Evolutionary conservation across 2,113 vertebrate genomes (phyloP), one percentile per base, ranked within the genome.

Genomic region (Rhinolophus ferrumequinum): DNA sequence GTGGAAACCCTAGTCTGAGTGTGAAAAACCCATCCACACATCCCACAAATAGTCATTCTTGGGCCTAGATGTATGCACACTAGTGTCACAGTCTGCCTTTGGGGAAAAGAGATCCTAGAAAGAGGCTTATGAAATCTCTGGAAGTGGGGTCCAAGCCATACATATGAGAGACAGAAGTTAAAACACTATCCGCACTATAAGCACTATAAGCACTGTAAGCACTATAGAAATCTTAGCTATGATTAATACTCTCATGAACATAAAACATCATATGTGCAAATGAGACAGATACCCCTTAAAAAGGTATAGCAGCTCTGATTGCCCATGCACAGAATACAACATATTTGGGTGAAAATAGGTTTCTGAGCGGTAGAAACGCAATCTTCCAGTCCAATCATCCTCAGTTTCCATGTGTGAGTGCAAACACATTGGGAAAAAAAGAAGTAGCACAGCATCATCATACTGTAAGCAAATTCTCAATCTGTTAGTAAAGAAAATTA

Each of bases 381-480:
- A 0, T 95, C 44, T 83, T 96, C 67, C 62, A 93, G 19, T 92
- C 92, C 52, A 96, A 82, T 88, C 60, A 56, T 88, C 87, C 58
- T 93, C 95, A 80, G 50, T 94, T 98, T 90, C 83, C 70, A 95
- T 11, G 67, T 52, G 62, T 86, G 69, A 89, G 94, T 96, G 93
- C 73, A 95, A 96, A 97, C 60, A 96, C 60, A 85, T 11, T 90
- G n/a, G 26, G 72, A 30, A 41, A 84, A 90, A 90, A 95, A 73
- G 21, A 95, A 97, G 62, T 64, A 91, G 73, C 56, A 87, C 56
- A 58, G 8, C 19, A 38, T 96, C 19, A n/a, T 96, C 38, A 88
- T 79, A 35, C 80, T 96, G 41, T 38, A 12, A 0, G 44, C 30
- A 97, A 80, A 94, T 79, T 96, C 1, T 72, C 87, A 94, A 54